Evolutionary conservation across 2,888 invertebrate genomes (phyloP), one percentile per base, ranked within the genome.

Genomic region (Psylliodes chrysocephalus): DNA sequence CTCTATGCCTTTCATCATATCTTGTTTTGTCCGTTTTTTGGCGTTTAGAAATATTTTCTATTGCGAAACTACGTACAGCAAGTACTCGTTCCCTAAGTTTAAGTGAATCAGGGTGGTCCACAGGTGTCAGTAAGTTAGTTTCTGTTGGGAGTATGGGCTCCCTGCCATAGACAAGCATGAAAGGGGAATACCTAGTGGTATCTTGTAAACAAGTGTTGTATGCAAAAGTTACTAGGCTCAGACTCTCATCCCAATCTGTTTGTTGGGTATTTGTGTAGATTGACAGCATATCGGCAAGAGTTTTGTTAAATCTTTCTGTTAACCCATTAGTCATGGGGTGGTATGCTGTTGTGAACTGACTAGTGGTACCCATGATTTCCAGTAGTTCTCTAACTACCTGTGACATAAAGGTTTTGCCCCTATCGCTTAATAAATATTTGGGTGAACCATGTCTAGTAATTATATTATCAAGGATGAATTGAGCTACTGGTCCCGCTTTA

Each of bases 121-220:
- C 2, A 4, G 18, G 7, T 54, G 19, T 14, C 12, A 12, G 1
- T 52, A 15, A 10, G 14, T 60, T 8, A 8, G 60, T 44, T 30
- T 60, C 60, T 30, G 44, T 44, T 1, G 60, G 66, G 15, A 66
- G 30, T 8, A 55, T 17, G 0, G 63, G 60, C 15, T 66, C 42
- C 33, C 66, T 25, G 3, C 4, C 25, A 25, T 25, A 25, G 3
- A 25, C 25, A 5, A 47, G 10, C 59, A 54, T 40, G 25, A 14
- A 53, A 6, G 38, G 54, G 1, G 19, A 38, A 15, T 19, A 63
- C 10, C 46, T 17, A 30, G 62, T 62, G 2, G 73, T 72, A 2
- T 71, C 72, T 57, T 75, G 74, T 38, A 17, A 7, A 0, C 66
- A 15, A 1, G 71, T 68, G 47, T 74, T 74, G 52, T 74, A 74